Conservation (phyloP, 2,888 invertebrate genomes). For the Euclidia mi region DNA sequence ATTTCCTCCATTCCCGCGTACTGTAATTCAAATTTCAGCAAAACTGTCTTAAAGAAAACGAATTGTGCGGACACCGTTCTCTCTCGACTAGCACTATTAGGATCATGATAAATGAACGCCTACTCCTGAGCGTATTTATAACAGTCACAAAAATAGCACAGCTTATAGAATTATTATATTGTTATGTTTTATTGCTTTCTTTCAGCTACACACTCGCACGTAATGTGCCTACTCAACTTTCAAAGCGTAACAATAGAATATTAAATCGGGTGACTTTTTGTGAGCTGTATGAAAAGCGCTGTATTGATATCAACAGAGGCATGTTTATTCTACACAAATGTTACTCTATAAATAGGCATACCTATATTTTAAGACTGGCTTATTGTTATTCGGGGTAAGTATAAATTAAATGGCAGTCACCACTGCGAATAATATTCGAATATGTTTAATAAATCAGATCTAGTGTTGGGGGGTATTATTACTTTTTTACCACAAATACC, state of each 20-base stretch:
- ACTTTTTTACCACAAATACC: too few relatives aligned
- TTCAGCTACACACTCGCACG: background rate
- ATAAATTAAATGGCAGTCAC: too few relatives aligned
- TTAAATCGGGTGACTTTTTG: conserved; percentile 8
- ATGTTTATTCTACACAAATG: background rate
- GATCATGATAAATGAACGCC: too few relatives aligned
- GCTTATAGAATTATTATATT: conserved; percentile 1
- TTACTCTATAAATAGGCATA: too few relatives aligned
- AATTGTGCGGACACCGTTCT: conserved; percentile 15
- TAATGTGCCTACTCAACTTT: conserved; percentile 3
- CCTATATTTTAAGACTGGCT: too few relatives aligned
- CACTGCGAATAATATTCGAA: too few relatives aligned
- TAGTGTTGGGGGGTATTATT: too few relatives aligned
- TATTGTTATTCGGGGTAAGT: too few relatives aligned
- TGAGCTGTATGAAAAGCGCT: background rate
- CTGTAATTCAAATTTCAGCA: conserved; percentile 61
- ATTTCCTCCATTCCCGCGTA: conserved; percentile 64
- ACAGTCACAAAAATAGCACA: background rate
- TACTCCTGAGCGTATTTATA: background rate
- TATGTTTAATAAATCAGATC: too few relatives aligned
- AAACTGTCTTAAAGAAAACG: conserved; percentile 41
- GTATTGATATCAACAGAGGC: conserved; percentile 1
- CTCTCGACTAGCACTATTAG: background rate
- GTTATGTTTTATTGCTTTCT: conserved; percentile 8
- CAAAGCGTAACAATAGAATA: conserved; percentile 8